A percentile compares a stretch with the other conserved stretches of the same genome.
Evolutionary conservation across 2,797 vertebrate species (phyloP).

Genomic region (Pseudochromis fuscus): DNA sequence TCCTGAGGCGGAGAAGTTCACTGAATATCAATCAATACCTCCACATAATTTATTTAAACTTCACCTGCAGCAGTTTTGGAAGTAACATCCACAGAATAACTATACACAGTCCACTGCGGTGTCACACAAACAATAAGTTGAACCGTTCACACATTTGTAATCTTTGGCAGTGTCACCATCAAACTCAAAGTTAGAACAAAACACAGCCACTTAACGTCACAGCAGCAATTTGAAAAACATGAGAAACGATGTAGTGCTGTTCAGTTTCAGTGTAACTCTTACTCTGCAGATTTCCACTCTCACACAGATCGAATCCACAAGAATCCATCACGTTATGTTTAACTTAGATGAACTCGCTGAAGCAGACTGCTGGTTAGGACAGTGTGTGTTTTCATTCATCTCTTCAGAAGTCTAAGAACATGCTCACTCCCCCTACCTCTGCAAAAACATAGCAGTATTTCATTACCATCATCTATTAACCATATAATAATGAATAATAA

Average conservation of each 20-base stretch:
- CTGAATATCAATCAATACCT: slow-evolving; percentile 66
- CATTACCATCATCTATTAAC: no score
- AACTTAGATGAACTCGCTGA: no score
- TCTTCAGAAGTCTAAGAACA: no score
- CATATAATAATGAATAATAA: no score
- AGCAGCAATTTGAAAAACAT: neutral
- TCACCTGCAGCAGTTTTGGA: slow-evolving; percentile 63
- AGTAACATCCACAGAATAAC: slow-evolving; percentile 25
- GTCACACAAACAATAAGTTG: slow-evolving; percentile 20
- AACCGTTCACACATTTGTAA: no score
- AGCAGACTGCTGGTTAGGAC: no score
- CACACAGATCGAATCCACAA: neutral
- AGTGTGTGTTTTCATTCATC: no score
- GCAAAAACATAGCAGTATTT: no score
- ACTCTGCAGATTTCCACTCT: neutral
- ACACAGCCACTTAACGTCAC: neutral
- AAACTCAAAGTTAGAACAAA: neutral
- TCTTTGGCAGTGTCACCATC: no score
- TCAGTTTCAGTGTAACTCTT: neutral
- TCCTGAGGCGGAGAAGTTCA: slow-evolving; percentile 45
- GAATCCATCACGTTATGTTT: no score
- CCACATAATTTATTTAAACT: slow-evolving; percentile 77
- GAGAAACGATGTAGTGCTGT: neutral
- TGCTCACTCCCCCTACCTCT: no score
- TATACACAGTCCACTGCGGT: slow-evolving; percentile 3